Evolutionary conservation across 23 tunicate species (phyloP).

Genomic region (Styela plicata): DNA sequence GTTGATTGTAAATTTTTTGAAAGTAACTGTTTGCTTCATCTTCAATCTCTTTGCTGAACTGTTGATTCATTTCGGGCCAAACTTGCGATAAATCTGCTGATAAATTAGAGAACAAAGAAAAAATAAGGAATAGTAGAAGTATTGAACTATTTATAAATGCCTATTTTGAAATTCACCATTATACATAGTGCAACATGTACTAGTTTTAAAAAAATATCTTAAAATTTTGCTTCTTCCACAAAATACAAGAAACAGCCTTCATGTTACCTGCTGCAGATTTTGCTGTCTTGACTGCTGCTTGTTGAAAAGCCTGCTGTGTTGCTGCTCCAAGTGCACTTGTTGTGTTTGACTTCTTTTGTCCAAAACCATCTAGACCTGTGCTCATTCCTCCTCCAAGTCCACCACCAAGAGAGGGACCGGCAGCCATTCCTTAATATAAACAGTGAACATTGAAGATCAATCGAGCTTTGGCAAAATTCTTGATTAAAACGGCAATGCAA

Average conservation of each 20-base stretch:
- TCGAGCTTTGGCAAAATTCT: too few relatives aligned
- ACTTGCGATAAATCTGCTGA: conserved; percentile 68
- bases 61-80: conserved; percentile 89
- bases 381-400: conserved; percentile 39
- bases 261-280: conserved; percentile 36
- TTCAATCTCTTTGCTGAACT: conserved; percentile 88
- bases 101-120: too few relatives aligned
- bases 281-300: conserved; percentile 57
- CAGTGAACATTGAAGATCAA: too few relatives aligned
- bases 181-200: too few relatives aligned
- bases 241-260: neutral
- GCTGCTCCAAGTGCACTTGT: conserved; percentile 60
- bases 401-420: conserved; percentile 33
- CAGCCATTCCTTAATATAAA: conserved; percentile 26
- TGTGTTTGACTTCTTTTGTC: conserved; percentile 49
- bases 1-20: conserved; percentile 84
- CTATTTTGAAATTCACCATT: neutral
- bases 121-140: too few relatives aligned
- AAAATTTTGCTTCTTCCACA: neutral
- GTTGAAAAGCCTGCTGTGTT: conserved; percentile 80
- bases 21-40: conserved; percentile 94
- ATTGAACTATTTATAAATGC: too few relatives aligned
- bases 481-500: too few relatives aligned
- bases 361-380: conserved; percentile 48
- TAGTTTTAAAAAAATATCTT: too few relatives aligned